These are phyloP conservation scores for Poeciliopsis occidentalis DNA, from an alignment of 2,113 vertebrate genomes.

Conservation along the genomic window DNA sequence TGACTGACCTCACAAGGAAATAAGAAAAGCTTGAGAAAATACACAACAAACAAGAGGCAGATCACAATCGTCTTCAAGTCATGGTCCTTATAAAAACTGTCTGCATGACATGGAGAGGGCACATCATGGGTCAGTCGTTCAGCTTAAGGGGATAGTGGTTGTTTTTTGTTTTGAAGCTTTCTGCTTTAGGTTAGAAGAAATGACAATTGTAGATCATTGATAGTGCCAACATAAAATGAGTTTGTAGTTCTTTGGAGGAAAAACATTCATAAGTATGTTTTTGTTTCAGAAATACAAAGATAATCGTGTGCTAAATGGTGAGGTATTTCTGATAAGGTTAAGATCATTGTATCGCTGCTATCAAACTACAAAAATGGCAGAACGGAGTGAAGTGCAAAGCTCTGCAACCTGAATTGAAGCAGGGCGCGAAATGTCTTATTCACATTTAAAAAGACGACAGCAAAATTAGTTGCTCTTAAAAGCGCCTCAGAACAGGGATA, in stretches of 20 bases:
- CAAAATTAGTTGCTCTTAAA: too few relatives aligned
- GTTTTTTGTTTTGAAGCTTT: constrained; percentile 17
- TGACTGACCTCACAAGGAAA: constrained; percentile 73
- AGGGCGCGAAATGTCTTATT: too few relatives aligned
- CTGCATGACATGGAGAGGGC: constrained; percentile 57
- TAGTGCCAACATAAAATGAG: background rate
- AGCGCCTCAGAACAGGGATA: too few relatives aligned
- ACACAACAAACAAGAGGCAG: constrained; percentile 71
- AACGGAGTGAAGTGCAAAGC: too few relatives aligned
- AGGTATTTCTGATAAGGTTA: too few relatives aligned
- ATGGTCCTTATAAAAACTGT: constrained; percentile 56
- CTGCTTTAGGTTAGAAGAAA: background rate
- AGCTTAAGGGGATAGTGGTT: constrained; percentile 20
- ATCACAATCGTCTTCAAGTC: constrained; percentile 59
- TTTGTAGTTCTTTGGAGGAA: background rate
- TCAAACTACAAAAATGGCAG: too few relatives aligned
- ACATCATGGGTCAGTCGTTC: constrained; percentile 34
- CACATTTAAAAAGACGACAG: too few relatives aligned
- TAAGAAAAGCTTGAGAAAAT: constrained; percentile 77
- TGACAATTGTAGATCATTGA: background rate
- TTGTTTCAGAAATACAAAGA: background rate
- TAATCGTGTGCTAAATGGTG: too few relatives aligned
- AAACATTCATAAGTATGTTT: background rate
- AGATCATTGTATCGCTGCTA: too few relatives aligned
- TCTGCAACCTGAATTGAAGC: too few relatives aligned